Evolutionary conservation across 2,888 invertebrate genomes (phyloP).

Genomic region (Alentia gelatinosa): DNA sequence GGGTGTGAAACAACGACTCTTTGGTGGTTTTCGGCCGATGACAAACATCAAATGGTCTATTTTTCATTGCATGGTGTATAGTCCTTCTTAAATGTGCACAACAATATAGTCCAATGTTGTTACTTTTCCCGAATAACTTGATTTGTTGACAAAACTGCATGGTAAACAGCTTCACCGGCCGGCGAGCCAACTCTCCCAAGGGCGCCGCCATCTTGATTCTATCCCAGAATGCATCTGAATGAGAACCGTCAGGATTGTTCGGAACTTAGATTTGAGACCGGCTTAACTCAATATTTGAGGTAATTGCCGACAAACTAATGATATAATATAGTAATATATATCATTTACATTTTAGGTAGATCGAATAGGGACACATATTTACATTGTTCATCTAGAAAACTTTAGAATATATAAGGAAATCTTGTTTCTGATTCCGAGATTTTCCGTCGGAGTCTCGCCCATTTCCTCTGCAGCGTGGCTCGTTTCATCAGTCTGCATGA

Average conservation of each 20-base stretch:
- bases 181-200: slow-evolving; percentile 61
- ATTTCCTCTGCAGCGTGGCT: slow-evolving; percentile 16
- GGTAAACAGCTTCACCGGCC: not conserved
- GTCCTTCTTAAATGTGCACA: not conserved
- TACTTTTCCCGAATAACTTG: not conserved
- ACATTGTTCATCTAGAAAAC: no score
- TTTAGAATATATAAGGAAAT: no score
- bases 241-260: not conserved
- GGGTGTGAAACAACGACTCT: not conserved
- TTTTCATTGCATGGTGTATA: no score
- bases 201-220: slow-evolving; percentile 75
- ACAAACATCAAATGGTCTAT: not conserved
- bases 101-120: not conserved
- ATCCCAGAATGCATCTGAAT: slow-evolving; percentile 54
- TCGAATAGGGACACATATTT: not conserved
- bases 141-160: not conserved
- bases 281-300: not conserved
- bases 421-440: no score
- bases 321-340: not conserved
- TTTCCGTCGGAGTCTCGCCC: not conserved
- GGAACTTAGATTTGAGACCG: not conserved
- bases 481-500: slow-evolving; percentile 20
- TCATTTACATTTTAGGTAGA: not conserved
- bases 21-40: not conserved
- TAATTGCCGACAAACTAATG: no score